A percentile compares a stretch with the other conserved stretches of the same genome.
Evolutionary conservation across 1,140 invertebrate species (phyloP).

Genomic region (Sycobia sp.): DNA sequence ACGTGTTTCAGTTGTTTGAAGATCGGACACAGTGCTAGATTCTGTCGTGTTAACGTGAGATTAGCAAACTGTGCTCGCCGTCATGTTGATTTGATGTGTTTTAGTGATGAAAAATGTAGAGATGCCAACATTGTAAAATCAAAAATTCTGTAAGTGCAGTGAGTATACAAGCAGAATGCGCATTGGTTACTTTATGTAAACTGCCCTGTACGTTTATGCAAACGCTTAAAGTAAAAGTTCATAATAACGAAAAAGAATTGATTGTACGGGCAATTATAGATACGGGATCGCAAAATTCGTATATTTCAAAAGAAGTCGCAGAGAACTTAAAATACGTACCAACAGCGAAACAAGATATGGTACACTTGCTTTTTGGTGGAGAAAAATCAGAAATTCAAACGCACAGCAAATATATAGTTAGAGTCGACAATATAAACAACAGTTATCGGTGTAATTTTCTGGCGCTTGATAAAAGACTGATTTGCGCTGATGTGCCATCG

Average conservation of each 20-base stretch:
- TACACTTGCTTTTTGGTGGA: neutral
- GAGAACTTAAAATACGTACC: neutral
- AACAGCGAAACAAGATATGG: neutral
- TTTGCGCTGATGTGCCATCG: neutral
- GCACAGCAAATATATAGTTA: neutral
- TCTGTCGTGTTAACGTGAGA: constrained; percentile 15
- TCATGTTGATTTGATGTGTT: constrained; percentile 30
- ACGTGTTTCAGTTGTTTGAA: constrained; percentile 8
- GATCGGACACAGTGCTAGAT: constrained; percentile 8
- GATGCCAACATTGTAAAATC: too few species aligned
- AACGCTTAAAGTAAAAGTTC: constrained; percentile 19
- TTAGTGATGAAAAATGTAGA: neutral
- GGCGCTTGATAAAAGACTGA: neutral
- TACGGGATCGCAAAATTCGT: neutral
- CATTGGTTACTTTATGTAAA: constrained; percentile 2
- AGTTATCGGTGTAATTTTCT: neutral
- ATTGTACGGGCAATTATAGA: neutral
- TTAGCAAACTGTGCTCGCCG: constrained; percentile 13
- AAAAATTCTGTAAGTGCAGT: neutral
- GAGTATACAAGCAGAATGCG: neutral
- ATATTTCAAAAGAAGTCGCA: neutral
- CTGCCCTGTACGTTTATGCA: constrained; percentile 27
- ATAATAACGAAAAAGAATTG: neutral
- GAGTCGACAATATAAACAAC: neutral
- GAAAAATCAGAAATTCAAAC: neutral